Conservation (phyloP, 2,888 invertebrate species). For the Drosophila histrio region DNA sequence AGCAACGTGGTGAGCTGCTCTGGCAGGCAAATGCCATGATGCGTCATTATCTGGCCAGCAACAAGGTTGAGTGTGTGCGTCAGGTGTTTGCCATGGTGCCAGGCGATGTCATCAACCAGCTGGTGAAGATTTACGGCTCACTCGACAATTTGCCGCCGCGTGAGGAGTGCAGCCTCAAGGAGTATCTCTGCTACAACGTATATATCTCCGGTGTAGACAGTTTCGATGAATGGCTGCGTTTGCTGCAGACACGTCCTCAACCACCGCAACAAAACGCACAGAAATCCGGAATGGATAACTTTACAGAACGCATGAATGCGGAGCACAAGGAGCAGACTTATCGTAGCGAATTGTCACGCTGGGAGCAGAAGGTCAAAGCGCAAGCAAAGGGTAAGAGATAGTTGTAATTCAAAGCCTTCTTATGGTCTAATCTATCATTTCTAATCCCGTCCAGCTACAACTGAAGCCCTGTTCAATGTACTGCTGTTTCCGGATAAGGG, state of each 20-base stretch:
- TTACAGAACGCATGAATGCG: slow-evolving; percentile 94
- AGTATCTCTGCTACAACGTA: slow-evolving; percentile 94
- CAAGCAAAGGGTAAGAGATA: slow-evolving; percentile 87
- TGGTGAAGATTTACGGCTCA: slow-evolving; percentile 85
- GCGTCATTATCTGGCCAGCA: slow-evolving; percentile 91
- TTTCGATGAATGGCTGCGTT: slow-evolving; percentile 95
- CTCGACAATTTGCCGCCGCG: slow-evolving; percentile 85
- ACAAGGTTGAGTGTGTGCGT: slow-evolving; percentile 93
- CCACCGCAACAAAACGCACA: slow-evolving; percentile 86
- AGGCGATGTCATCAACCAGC: slow-evolving; percentile 86
- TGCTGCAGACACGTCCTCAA: slow-evolving; percentile 91
- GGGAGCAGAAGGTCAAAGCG: slow-evolving; percentile 89
- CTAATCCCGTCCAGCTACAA: slow-evolving; percentile 86
- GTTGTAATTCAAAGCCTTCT: background rate
- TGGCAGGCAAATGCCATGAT: slow-evolving; percentile 95
- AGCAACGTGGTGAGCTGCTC: slow-evolving; percentile 92
- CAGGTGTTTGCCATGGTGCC: slow-evolving; percentile 91
- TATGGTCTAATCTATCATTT: background rate
- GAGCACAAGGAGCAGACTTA: slow-evolving; percentile 93
- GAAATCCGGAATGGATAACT: slow-evolving; percentile 85
- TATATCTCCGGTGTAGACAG: slow-evolving; percentile 94
- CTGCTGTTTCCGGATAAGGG: slow-evolving; percentile 94
- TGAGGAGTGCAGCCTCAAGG: slow-evolving; percentile 87
- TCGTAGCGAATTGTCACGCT: slow-evolving; percentile 90
- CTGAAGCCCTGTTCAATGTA: slow-evolving; percentile 92